A percentile compares a stretch with the other conserved stretches of the same genome.
These are phyloP conservation scores for Chirona hameri DNA, from an alignment of 2,888 invertebrate species.

Conservation along the genomic window DNA sequence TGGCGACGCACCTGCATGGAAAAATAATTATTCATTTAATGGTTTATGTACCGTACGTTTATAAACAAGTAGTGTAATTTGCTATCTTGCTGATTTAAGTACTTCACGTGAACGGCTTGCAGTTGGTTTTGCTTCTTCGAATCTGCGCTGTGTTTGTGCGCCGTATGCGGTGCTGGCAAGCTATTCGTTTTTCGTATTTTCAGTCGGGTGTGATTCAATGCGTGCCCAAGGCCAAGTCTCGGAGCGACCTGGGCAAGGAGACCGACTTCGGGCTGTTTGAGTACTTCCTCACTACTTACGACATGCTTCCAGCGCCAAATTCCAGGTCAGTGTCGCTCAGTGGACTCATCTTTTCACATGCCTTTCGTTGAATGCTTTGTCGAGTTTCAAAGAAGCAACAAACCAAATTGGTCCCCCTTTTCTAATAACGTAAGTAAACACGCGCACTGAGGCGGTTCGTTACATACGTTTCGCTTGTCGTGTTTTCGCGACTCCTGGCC, in stretches of 20 bases:
- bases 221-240: slow-evolving; percentile 98
- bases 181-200: slow-evolving; percentile 33
- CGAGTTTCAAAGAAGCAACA: slow-evolving; percentile 60
- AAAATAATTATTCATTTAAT: too few species aligned
- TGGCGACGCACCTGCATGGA: too few species aligned
- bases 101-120: too few species aligned
- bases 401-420: too few species aligned
- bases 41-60: too few species aligned
- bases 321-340: slow-evolving; percentile 88
- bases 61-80: too few species aligned
- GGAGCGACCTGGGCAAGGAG: slow-evolving; percentile 77
- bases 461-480: too few species aligned
- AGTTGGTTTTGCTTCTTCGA: too few species aligned
- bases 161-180: background rate
- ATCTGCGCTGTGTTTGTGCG: background rate
- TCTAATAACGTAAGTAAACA: too few species aligned
- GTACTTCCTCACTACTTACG: slow-evolving; percentile 88
- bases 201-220: slow-evolving; percentile 99
- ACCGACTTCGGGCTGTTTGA: slow-evolving; percentile 72
- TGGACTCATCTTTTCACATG: slow-evolving; percentile 74
- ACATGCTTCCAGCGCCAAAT: slow-evolving; percentile 89
- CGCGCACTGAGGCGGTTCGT: too few species aligned
- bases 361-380: slow-evolving; percentile 98
- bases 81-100: too few species aligned
- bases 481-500: too few species aligned